Evolutionary conservation across 1,140 invertebrate species (phyloP).

Genomic region (Atta cephalotes): DNA sequence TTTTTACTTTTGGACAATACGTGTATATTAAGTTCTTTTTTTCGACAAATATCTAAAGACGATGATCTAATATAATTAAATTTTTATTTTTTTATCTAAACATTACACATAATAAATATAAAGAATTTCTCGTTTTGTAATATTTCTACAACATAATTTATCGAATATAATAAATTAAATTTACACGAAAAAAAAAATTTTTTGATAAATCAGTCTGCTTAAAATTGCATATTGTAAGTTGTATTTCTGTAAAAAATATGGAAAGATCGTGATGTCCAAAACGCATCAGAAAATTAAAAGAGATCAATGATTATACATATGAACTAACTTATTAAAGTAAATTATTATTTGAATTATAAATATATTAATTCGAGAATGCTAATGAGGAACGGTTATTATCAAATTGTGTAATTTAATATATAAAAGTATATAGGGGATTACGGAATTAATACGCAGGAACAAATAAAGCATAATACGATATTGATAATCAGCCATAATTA

Average conservation of each 20-base stretch:
- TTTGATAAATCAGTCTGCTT: not conserved
- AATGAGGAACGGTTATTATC: slow-evolving; percentile 24
- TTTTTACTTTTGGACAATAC: not conserved
- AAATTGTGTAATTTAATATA: not conserved
- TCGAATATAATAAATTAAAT: not conserved
- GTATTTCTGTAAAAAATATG: not conserved
- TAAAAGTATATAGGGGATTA: not conserved
- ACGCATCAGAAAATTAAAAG: not conserved
- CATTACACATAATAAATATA: not conserved
- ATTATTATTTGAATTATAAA: slow-evolving; percentile 30
- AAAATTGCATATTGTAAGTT: not conserved
- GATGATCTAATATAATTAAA: not conserved
- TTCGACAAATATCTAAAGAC: no score
- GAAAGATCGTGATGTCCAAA: not conserved
- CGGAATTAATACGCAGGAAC: not conserved
- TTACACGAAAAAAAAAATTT: not conserved
- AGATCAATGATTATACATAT: not conserved
- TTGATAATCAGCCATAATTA: slow-evolving; percentile 13
- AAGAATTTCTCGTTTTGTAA: not conserved
- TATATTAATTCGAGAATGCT: slow-evolving; percentile 25
- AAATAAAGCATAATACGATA: not conserved
- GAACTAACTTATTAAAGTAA: slow-evolving; percentile 3
- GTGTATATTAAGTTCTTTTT: not conserved
- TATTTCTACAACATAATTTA: not conserved
- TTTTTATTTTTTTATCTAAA: not conserved